Base-by-base conservation (phyloP, 2,888 invertebrate genomes). In the Drosophila emarginata region DNA sequence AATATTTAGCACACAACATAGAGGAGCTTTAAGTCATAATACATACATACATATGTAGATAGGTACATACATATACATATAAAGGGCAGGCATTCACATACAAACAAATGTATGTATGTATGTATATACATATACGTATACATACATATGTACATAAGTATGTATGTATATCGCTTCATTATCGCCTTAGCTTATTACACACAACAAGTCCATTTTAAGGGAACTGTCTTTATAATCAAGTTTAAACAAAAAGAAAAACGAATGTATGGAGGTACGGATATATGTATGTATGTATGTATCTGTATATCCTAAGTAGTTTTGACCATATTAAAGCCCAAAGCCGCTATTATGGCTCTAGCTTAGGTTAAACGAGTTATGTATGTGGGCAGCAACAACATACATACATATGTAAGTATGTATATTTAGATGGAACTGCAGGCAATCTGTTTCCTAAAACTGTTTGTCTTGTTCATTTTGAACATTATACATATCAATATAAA, bases 1-100 rank as follows among this genome's bases (percentile, higher is more conserved):
- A 90, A 32, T 58, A 45, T 65, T 52, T 39, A 53, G 23, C 59
- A n/a, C 15, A 39, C 26, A 26, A 57, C 53, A 51, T 36, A 14
- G 15, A 36, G 14, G 36, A 14, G 7, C 32, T 28, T 45, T 32
- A 32, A 32, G 32, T 32, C 28, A 32, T 54, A 51, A 32, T 32
- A 32, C 32, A 32, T 32, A 32, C 32, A 32, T 32, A 32, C 32
- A 32, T 32, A 9, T 32, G 32, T 32, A 32, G 32, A 11, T 32
- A 32, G 11, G 9, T 32, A 32, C 9, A 32, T 32, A 32, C 9
- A 32, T 9, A 32, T 11, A 11, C 0, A 32, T 32, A 32, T 32
- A 54, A 6, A 45, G 45, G 21, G 11, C 45, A 21, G 45, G 18
- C 11, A 21, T 14, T 21, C 11, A 45, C 21, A 45, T 18, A 45